Conservation (phyloP, 2,113 vertebrate genomes). For the Calidris pygmaea region DNA sequence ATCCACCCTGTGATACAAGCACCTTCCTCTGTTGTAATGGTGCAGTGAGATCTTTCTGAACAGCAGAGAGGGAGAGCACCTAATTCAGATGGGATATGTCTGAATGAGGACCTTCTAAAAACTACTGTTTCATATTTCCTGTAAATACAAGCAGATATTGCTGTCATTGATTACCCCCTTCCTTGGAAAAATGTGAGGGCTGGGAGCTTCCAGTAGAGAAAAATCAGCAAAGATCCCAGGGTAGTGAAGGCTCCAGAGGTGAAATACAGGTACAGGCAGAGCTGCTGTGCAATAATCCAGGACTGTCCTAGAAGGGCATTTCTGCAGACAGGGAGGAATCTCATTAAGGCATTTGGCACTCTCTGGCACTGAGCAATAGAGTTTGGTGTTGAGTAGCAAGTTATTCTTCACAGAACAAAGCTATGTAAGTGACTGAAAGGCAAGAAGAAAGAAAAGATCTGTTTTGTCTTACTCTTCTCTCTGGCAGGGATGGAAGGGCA, state of each 20-base stretch:
- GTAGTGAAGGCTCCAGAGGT: neutral
- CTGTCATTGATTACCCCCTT: neutral
- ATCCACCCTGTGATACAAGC: neutral
- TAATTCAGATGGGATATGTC: neutral
- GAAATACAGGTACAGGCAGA: neutral
- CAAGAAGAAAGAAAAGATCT: neutral
- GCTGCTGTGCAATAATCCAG: neutral
- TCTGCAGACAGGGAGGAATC: neutral
- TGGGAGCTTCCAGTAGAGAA: neutral
- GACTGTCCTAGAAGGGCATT: neutral
- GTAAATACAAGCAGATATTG: neutral
- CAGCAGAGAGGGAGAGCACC: fast-evolving
- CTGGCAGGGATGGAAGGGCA: neutral
- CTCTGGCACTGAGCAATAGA: neutral
- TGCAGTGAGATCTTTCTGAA: neutral
- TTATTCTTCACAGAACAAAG: neutral
- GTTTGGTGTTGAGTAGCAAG: neutral
- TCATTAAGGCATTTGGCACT: neutral
- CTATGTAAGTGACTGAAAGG: neutral
- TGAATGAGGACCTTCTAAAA: neutral
- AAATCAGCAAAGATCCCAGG: neutral
- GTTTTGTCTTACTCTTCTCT: neutral
- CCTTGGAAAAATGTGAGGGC: neutral
- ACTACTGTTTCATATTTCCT: neutral
- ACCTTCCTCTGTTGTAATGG: fast-evolving